Base-by-base conservation (phyloP, 2,888 invertebrate genomes). In the Polyploca ridens region DNA sequence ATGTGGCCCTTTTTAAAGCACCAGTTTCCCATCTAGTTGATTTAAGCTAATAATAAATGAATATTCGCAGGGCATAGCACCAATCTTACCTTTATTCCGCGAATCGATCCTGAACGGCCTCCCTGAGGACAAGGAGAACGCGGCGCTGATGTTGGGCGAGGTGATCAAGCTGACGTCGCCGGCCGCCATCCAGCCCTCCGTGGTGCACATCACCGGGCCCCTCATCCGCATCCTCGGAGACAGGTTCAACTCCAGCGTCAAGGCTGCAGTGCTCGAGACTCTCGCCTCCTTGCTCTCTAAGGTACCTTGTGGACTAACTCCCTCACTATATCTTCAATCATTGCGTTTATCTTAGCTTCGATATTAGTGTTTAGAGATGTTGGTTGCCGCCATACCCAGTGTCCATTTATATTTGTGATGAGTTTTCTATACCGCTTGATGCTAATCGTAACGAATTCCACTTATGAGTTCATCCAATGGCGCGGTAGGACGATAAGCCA, bases 131-230 rank as follows among this genome's bases (percentile, higher is more conserved):
- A 99, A 99, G 88, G 99, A 99, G 91, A 97, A 97, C 72, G 99
- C 99, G 0, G 98, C 99, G 8, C 96, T 98, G 83, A 99, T 99
- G 71, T 93, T 99, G 77, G 97, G 97, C 63, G 96, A 96, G 86
- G 95, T 98, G 16, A 98, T 99, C 82, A 95, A 95, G 81, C 92
- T 98, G 67, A 98, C 99, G 7, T 98, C 97, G 72, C 96, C 99
- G 0, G 95, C 96, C 63, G 98, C 99, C 6, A 93, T 99, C 65
- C 98, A 99, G 88, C 98, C 99, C 0, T 99, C 99, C 62, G 99
- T 99, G 5, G 98, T 99, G 69, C 98, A 98, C 86, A 98, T 99
- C 79, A 99, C 99, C 5, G 99, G 99, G 0, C 99, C 99, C 0
- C 95, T 99, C 70, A 99, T 99, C 91, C 96, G 99, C 81, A 99